Base-by-base conservation (phyloP, 2,888 invertebrate species). In the Rhagophthalmus giganteus region DNA sequence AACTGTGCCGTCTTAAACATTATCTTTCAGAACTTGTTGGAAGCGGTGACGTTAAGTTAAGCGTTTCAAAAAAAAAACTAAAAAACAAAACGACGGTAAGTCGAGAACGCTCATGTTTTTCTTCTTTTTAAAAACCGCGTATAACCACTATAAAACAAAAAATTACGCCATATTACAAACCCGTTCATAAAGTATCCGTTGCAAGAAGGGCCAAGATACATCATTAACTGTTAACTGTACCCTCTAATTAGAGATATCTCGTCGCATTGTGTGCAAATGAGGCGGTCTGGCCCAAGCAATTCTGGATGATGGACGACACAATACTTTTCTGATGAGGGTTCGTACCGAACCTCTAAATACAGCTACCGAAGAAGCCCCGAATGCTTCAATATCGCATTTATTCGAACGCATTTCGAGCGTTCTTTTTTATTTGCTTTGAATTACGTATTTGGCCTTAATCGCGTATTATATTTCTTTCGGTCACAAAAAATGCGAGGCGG, bases 201-300 rank as follows among this genome's bases (percentile, higher is more conserved):
- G 52, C 48, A 57, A 59, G 59, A 61, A 60, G 57, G 56, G 54
- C 52, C 48, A 44, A 51, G 48, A 50, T 51, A 61, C 63, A 64
- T 66, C 67, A 66, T 68, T 67, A 68, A 66, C 66, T 63, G 66
- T 56, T 66, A 67, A 67, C 68, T 67, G 67, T 67, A 67, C 64
- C 66, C 63, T 60, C 62, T 67, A 68, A 68, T 68, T 67, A 68
- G 61, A 63, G 63, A 65, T 62, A 60, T 65, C 62, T 57, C 57
- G 40, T 62, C 48, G 65, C 59, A 67, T 68, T 68, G 68, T 68
- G 68, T 68, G 68, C 64, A 68, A 68, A 68, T 67, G 66, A 65
- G 61, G 62, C 57, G 51, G 59, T 48, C 44, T 48, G 48, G 44
- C 40, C 49, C 49, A 45, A 52, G 49, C 54, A 35, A 54, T 54